These are phyloP conservation scores for Drosophila gunungcola DNA, from an alignment of 1,140 invertebrate genomes.

Conservation along the genomic window DNA sequence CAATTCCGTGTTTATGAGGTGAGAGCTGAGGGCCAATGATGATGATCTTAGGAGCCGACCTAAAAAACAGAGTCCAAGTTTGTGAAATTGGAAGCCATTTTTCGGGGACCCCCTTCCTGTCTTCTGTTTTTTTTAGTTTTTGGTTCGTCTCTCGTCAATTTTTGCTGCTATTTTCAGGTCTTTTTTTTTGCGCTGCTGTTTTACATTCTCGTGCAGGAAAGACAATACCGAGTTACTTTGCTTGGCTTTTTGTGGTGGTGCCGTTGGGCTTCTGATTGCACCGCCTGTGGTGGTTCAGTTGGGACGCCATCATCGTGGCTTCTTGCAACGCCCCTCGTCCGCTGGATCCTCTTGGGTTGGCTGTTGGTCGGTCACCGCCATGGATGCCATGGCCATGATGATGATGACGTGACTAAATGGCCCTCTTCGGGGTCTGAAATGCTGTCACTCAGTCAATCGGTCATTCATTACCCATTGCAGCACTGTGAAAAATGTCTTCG, in stretches of 20 bases:
- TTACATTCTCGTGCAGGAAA: slow-evolving; percentile 65
- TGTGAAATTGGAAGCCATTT: slow-evolving; percentile 76
- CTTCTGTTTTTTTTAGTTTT: slow-evolving; percentile 2
- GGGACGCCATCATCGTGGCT: slow-evolving; percentile 54
- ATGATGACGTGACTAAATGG: slow-evolving; percentile 71
- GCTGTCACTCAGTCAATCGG: slow-evolving; percentile 54
- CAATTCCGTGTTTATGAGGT: slow-evolving; percentile 43
- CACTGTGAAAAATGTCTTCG: slow-evolving; percentile 8
- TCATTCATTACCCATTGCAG: slow-evolving; percentile 27
- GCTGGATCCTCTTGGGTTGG: slow-evolving; percentile 35
- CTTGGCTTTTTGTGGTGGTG: slow-evolving; percentile 17
- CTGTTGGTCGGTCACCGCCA: slow-evolving; percentile 32
- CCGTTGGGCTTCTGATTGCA: slow-evolving; percentile 60
- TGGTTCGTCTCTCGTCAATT: slow-evolving; percentile 18
- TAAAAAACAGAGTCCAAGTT: slow-evolving; percentile 7
- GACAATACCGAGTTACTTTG: slow-evolving; percentile 60
- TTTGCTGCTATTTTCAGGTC: slow-evolving; percentile 41
- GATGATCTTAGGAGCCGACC: slow-evolving; percentile 37
- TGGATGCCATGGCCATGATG: slow-evolving; percentile 39
- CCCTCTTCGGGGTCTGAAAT: slow-evolving; percentile 49
- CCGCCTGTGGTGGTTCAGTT: slow-evolving; percentile 49
- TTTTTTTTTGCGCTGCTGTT: slow-evolving; percentile 54
- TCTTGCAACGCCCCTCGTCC: slow-evolving; percentile 47
- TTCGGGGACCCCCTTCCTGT: slow-evolving; percentile 7
- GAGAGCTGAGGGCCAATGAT: slow-evolving; percentile 47